These are phyloP conservation scores for Prunella fulvescens DNA, from an alignment of 2,113 vertebrate genomes.

Conservation along the genomic window DNA sequence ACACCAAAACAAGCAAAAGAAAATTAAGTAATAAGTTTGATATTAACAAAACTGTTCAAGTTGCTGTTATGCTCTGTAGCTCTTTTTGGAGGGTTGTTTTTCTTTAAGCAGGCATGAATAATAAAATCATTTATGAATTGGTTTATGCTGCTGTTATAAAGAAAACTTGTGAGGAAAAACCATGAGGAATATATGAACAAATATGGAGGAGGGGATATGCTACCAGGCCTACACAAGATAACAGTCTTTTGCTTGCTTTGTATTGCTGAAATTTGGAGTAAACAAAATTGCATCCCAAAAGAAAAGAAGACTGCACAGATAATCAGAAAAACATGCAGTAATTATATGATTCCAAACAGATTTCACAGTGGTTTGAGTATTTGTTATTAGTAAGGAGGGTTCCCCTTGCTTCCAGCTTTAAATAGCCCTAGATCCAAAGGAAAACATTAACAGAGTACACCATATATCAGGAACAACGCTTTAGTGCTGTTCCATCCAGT, in stretches of 20 bases:
- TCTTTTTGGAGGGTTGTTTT: background rate
- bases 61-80: background rate
- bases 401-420: background rate
- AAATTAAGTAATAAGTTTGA: background rate
- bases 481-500: background rate
- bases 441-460: background rate
- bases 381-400: constrained; percentile 22
- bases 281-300: background rate
- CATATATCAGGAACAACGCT: background rate
- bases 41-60: background rate
- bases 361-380: background rate
- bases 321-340: constrained; percentile 28
- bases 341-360: constrained; percentile 9
- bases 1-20: constrained; percentile 50
- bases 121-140: background rate
- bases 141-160: background rate
- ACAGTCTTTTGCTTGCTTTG: background rate
- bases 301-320: background rate
- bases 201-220: background rate
- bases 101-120: background rate
- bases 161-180: background rate
- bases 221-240: background rate
- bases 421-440: background rate
- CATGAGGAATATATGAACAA: background rate
- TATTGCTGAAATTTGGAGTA: background rate